Base-by-base conservation (phyloP, 2,113 vertebrate genomes). In the Apaloderma vittatum region DNA sequence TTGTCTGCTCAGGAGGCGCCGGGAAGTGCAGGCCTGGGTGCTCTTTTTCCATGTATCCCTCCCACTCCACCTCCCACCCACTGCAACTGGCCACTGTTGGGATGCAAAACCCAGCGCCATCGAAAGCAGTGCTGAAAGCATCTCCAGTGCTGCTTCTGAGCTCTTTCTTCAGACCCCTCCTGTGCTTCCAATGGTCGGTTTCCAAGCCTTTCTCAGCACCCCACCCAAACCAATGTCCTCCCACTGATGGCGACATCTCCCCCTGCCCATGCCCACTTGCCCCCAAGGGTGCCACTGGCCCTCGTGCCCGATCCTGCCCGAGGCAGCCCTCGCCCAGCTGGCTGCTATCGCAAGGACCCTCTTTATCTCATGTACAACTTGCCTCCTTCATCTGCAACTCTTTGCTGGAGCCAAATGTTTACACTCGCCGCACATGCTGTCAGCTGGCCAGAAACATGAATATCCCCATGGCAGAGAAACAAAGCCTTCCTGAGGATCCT, bases 271-370 rank as follows among this genome's bases (percentile, higher is more conserved):
- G 57, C 21, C 68, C 1, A 43, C 27, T 14, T 23, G n/a, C 49
- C 46, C 51, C 75, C 0, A 1, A 30, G 55, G 37, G 7, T 15
- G 61, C 72, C 21, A 61, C 1, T 2, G 11, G 59, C 20, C 23
- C 15, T 55, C 0, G 1, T 1, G 3, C 23, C 37, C 1, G 0
- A 46, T 29, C 46, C 51, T 2, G 0, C 0, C 1, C 70, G 18
- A 52, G 18, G 13, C 48, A 72, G 70, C 45, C 71, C 12, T 12
- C 3, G 12, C 17, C 12, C 54, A 14, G 58, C 40, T 2, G 12
- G 74, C 6, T 3, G 2, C 75, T 65, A 18, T 27, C 0, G 0
- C 67, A 20, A 4, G n/a, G 34, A 26, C 51, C 78, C 20, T 8
- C 12, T 49, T n/a, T 46, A 59, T 71, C 22, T 46, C 8, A 0